Conservation (phyloP, 2,888 invertebrate genomes). For the Hirtodrosophila alboralis region DNA sequence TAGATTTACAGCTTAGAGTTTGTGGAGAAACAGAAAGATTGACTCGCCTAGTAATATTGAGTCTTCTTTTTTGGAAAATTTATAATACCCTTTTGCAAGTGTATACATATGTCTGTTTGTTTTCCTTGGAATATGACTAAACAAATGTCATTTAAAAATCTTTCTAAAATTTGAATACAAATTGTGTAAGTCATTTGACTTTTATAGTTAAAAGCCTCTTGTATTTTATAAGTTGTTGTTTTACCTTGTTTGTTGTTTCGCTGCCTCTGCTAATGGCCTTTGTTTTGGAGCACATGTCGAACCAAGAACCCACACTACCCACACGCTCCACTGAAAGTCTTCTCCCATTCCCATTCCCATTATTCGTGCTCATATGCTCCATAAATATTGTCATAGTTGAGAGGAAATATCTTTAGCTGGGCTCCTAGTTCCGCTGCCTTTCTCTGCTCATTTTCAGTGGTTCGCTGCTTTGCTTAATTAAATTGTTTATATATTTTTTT, state of each 20-base stretch:
- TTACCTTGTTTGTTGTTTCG: constrained; percentile 45
- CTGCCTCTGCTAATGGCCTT: constrained; percentile 59
- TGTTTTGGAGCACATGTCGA: constrained; percentile 48
- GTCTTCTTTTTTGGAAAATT: too few relatives aligned
- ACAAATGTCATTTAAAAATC: not conserved
- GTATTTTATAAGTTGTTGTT: constrained; percentile 12
- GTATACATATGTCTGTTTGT: too few relatives aligned
- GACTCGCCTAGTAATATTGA: too few relatives aligned
- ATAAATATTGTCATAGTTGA: constrained; percentile 56
- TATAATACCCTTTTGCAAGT: too few relatives aligned
- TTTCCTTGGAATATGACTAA: not conserved
- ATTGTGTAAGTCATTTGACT: constrained; percentile 1
- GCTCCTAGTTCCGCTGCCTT: constrained; percentile 7
- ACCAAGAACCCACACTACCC: too few relatives aligned
- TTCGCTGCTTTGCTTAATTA: constrained; percentile 65
- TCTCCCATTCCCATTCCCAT: constrained; percentile 24
- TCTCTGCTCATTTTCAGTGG: constrained; percentile 32
- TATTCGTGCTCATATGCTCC: constrained; percentile 50
- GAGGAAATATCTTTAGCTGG: constrained; percentile 24
- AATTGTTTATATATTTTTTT: constrained; percentile 51
- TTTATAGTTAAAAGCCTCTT: constrained; percentile 4
- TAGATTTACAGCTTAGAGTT: too few relatives aligned
- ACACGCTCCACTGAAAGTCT: constrained; percentile 40
- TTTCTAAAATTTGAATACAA: not conserved
- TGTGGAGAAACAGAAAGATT: too few relatives aligned